A percentile compares a stretch with the other conserved stretches of the same genome.
Evolutionary conservation across 1,140 invertebrate species (phyloP).

Genomic region (Mycetomoellerius zeteki): DNA sequence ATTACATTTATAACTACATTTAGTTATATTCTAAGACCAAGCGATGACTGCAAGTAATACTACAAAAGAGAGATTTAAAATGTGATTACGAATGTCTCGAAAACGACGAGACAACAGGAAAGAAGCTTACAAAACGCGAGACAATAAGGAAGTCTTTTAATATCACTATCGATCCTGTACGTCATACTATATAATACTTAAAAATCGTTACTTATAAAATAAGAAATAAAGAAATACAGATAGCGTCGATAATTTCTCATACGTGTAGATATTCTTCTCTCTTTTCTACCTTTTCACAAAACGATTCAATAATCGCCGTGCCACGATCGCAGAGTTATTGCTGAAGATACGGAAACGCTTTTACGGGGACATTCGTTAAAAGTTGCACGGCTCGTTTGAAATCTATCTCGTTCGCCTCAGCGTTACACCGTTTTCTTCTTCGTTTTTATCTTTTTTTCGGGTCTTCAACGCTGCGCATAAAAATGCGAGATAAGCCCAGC

Average conservation of each 20-base stretch:
- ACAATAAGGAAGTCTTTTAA: conserved; percentile 10
- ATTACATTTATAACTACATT: conserved; percentile 11
- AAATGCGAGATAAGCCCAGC: conserved; percentile 43
- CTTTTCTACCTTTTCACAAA: background rate
- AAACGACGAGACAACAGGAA: conserved; percentile 8
- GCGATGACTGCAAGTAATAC: background rate
- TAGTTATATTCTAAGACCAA: background rate
- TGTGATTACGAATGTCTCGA: background rate
- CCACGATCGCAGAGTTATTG: conserved; percentile 1
- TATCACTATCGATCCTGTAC: background rate
- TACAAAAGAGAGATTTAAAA: conserved; percentile 19
- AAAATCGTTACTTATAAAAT: background rate
- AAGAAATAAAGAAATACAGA: background rate
- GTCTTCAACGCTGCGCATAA: conserved; percentile 30
- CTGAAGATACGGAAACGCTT: conserved; percentile 21
- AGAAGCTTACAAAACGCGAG: background rate
- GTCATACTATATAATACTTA: background rate
- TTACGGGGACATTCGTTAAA: conserved; percentile 49
- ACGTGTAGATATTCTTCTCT: background rate
- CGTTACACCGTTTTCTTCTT: background rate
- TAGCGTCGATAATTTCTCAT: background rate
- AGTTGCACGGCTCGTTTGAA: conserved; percentile 54
- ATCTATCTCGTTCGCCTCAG: conserved; percentile 2
- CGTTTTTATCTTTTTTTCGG: background rate
- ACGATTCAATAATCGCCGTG: background rate